Base-by-base conservation (phyloP, 2,888 invertebrate genomes). In the Diadegma fenestrale region DNA sequence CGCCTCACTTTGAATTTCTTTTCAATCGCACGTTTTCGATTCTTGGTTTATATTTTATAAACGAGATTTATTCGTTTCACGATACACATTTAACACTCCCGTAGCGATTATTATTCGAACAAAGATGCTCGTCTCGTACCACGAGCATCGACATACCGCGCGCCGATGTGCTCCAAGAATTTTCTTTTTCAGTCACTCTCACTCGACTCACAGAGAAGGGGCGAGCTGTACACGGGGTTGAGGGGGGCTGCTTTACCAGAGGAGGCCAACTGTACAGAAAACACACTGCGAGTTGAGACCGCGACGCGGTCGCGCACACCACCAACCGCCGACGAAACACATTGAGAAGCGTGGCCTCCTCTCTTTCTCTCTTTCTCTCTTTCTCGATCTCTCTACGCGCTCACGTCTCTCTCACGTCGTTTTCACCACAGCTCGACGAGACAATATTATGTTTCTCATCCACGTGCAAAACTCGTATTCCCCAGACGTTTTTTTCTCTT, bases 101-200 rank as follows among this genome's bases (percentile, higher is more conserved):
- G 48, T 8, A 37, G 37, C n/a, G 19, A 75, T 75, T n/a, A 63
- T 63, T 33, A 43, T 75, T 63, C 51, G 17, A 26, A 51, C 22
- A 45, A 54, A 54, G 64, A 30, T 61, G 75, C 41, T 45, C 45
- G 48, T 51, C 26, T 43, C 26, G 73, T 26, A 61, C 17, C 22
- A 58, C 72, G 72, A 58, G 58, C 43, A 77, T 66, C 54, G 66
- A 66, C 54, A 77, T 51, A 48, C 72, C 41, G 41, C 26, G 61
- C 76, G 19, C 66, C 66, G 19, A 26, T 33, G 37, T 63, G 54
- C 51, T 76, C 80, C 61, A 41, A 54, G 63, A 76, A 75, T 66
- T 66, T 68, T 68, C 45, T 76, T 76, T 64, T 76, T 81, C 84
- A 84, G 84, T 84, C 80, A 84, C 84, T 84, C 81, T 84, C 84